Evolutionary conservation across 2,113 vertebrate species (phyloP), one percentile per base, ranked within the genome.

Genomic region (Emydura subglobosa): DNA sequence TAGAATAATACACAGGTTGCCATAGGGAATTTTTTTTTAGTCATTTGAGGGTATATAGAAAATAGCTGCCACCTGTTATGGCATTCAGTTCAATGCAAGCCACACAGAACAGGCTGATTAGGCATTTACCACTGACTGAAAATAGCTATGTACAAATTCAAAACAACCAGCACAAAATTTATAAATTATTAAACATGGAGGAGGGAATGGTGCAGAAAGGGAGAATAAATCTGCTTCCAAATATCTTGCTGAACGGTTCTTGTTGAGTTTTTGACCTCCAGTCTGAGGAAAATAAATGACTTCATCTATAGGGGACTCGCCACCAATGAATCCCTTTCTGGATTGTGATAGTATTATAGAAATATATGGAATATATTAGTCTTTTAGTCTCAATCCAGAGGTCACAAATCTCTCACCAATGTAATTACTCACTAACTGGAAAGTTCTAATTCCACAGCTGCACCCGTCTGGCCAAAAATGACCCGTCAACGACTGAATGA

Each of bases 391-490:
- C 12, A 50, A 92, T 94, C 74, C 59, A 85, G 85, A 81, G 24
- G 54, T 72, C 25, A 44, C 21, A 92, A 81, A 87, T 90, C 80
- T 59, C 90, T 95, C 55, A 84, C 11, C 12, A 92, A 31, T 51
- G 34, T 91, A 82, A 81, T 54, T 93, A 61, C 44, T 90, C 9
- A 51, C 42, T 92, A 88, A 81, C n/a, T 83, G n/a, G 55, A 93
- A 87, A 90, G 54, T 90, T 94, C 89, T 89, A 85, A 83, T 93
- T 85, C 57, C 49, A 83, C 86, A 96, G 83, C 83, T 96, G 88
- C 51, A 79, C 47, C 55, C 0, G 0, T 86, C 57, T 92, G 55
- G 53, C 34, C 27, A 59, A 88, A 47, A 96, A 93, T 61, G 81
- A 89, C 65, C 78, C 82, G n/a, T 42, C 25, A 79, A 42, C 42